Evolutionary conservation across 2,888 invertebrate species (phyloP).

Genomic region (Fragum sueziense): DNA sequence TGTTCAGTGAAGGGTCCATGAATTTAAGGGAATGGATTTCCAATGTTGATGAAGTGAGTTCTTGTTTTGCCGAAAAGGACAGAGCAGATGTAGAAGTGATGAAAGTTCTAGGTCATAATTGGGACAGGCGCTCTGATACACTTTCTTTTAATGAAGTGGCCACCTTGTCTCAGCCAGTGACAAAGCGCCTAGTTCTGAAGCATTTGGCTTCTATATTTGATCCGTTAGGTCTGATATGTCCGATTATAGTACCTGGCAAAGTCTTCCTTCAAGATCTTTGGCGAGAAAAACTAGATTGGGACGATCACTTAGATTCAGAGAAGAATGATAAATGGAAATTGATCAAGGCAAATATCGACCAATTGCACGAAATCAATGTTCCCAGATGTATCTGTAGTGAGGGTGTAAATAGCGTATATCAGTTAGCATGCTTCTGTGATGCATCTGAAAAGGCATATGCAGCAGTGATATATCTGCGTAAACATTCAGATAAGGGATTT

Average conservation of each 20-base stretch:
- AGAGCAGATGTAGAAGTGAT: conserved; percentile 1
- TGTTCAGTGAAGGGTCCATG: conserved; percentile 24
- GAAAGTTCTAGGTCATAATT: conserved; percentile 23
- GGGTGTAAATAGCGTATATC: background rate
- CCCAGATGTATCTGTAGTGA: background rate
- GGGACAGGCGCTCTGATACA: conserved; percentile 17
- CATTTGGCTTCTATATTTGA: conserved; percentile 30
- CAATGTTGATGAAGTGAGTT: background rate
- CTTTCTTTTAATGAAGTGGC: background rate
- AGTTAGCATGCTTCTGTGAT: background rate
- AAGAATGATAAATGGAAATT: background rate
- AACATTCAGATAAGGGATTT: too few relatives aligned
- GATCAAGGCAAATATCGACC: background rate
- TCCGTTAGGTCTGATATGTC: conserved; percentile 18
- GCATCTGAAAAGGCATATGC: background rate
- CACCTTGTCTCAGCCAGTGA: background rate
- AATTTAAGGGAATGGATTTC: conserved; percentile 30
- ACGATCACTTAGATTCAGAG: background rate
- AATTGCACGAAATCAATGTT: background rate
- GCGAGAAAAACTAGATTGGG: conserved; percentile 20
- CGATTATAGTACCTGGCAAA: conserved; percentile 15
- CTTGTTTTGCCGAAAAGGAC: background rate
- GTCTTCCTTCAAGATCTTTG: conserved; percentile 8
- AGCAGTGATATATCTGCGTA: background rate
- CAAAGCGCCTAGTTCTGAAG: conserved; percentile 22